Evolutionary conservation across 2,797 vertebrate genomes (phyloP).

Genomic region (Tachyglossus aculeatus): DNA sequence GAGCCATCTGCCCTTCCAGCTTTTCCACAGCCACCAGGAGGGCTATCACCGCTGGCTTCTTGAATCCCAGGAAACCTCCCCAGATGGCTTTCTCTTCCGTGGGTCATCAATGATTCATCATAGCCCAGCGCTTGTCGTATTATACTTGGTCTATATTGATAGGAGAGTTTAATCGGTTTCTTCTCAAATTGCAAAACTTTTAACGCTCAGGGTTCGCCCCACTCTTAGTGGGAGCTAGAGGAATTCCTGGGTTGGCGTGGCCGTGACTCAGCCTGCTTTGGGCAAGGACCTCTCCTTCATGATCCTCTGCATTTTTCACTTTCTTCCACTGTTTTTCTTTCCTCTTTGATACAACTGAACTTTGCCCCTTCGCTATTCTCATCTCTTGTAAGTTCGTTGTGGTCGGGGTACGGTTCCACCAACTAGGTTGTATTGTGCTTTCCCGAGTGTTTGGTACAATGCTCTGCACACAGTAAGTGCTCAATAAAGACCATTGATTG

Average conservation of each 20-base stretch:
- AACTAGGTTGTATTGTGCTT: no score
- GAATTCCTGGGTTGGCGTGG: neutral
- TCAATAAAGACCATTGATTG: no score
- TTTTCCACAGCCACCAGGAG: neutral
- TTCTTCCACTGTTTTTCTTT: neutral
- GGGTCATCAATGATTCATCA: neutral
- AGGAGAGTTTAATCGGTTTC: constrained; percentile 4
- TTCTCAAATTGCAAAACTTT: constrained; percentile 3
- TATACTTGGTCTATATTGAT: neutral
- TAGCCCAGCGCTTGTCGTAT: neutral
- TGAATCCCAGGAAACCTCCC: neutral
- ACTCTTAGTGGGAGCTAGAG: neutral
- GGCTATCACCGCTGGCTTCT: neutral
- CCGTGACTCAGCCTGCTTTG: neutral
- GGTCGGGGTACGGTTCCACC: no score
- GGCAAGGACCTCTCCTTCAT: no score
- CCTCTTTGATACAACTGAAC: neutral
- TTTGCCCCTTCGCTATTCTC: neutral
- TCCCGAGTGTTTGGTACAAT: no score
- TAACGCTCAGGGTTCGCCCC: neutral
- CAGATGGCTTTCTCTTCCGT: neutral
- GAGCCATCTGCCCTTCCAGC: neutral
- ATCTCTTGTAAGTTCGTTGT: neutral
- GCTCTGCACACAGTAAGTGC: no score
- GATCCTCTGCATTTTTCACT: neutral